Percentiles rank a stretch among this genome's conserved stretches.
Evolutionary conservation across 1,140 invertebrate genomes (phyloP).

Genomic region (Neodiprion pinetum): DNA sequence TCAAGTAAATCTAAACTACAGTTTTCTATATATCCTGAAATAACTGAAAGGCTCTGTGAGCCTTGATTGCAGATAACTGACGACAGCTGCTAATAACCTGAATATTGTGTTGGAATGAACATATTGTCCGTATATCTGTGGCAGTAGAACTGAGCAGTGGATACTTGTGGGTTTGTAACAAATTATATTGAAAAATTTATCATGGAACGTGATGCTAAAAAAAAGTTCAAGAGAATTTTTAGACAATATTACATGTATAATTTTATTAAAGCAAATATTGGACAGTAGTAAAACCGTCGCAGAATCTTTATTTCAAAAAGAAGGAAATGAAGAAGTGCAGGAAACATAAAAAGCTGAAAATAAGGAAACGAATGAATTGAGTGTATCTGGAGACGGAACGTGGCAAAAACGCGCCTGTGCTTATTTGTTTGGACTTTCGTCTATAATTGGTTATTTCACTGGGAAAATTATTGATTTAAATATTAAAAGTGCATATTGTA

Average conservation of each 20-base stretch:
- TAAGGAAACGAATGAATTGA: background rate
- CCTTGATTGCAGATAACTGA: background rate
- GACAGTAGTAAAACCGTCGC: slow-evolving; percentile 17
- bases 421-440: background rate
- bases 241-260: slow-evolving; percentile 8
- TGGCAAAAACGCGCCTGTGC: background rate
- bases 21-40: background rate
- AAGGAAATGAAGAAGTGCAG: slow-evolving; percentile 16
- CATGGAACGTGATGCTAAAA: too few species aligned
- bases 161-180: too few species aligned
- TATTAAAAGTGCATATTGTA: too few species aligned
- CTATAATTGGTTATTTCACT: slow-evolving; percentile 7
- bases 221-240: background rate
- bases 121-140: too few species aligned
- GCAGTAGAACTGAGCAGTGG: too few species aligned
- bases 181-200: too few species aligned
- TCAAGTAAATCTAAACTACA: slow-evolving; percentile 3
- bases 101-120: too few species aligned
- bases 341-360: background rate
- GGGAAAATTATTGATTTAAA: background rate
- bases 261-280: slow-evolving; percentile 20
- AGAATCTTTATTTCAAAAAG: background rate
- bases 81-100: too few species aligned
- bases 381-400: background rate
- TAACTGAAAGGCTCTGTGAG: background rate